Conservation (phyloP, 2,888 invertebrate genomes). For the Nebria salina region DNA sequence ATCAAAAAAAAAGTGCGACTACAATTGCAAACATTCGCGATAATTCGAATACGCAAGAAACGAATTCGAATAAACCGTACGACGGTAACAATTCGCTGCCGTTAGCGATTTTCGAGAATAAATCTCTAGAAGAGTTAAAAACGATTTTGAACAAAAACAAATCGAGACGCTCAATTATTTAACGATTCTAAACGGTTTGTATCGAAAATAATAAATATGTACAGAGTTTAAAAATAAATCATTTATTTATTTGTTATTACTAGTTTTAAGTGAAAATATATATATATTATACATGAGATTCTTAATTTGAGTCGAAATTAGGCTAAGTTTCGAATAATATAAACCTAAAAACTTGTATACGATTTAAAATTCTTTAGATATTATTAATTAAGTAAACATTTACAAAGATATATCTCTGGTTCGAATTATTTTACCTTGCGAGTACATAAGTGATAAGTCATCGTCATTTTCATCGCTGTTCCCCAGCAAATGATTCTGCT, state of each 20-base stretch:
- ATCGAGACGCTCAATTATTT: neutral
- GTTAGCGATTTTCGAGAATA: neutral
- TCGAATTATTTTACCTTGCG: slow-evolving; percentile 23
- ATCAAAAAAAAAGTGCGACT: neutral
- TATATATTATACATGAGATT: too few species aligned
- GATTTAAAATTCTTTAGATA: neutral
- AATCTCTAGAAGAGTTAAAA: neutral
- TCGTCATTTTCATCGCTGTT: slow-evolving; percentile 59
- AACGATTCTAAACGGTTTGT: neutral
- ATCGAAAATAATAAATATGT: too few species aligned
- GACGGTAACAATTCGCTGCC: neutral
- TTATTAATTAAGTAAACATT: neutral
- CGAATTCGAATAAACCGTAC: neutral
- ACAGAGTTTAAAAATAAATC: too few species aligned
- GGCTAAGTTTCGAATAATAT: neutral
- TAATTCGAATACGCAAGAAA: neutral
- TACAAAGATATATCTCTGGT: slow-evolving; percentile 15
- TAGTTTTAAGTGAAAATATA: too few species aligned
- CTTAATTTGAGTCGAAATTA: too few species aligned
- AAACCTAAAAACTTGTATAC: neutral
- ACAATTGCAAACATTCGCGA: neutral
- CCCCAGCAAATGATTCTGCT: slow-evolving; percentile 60
- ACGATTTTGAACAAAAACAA: neutral
- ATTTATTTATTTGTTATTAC: too few species aligned
- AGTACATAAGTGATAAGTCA: slow-evolving; percentile 20